phyloP scores from a whole-genome alignment of 2,113 vertebrate species.

The Poeciliopsis turrubarensis region DNA sequence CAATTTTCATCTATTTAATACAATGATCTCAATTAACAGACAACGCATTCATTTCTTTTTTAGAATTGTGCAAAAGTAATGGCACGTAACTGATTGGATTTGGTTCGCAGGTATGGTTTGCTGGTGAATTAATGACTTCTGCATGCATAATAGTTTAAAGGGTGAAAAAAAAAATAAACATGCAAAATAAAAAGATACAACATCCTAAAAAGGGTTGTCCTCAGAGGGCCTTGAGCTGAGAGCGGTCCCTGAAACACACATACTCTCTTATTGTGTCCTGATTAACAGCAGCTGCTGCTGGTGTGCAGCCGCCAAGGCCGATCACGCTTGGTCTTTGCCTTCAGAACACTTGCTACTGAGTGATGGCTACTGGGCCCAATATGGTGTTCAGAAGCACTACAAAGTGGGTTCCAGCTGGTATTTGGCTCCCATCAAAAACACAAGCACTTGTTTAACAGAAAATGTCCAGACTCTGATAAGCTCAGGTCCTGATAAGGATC shows the following conservation, averaged over 20 bases:
- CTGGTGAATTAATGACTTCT: conserved; percentile 12
- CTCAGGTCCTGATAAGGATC: not conserved
- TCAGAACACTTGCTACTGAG: conserved; percentile 49
- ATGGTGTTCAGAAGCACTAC: conserved; percentile 34
- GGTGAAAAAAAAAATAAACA: not conserved
- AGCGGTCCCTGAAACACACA: conserved; percentile 19
- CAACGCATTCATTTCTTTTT: conserved; percentile 42
- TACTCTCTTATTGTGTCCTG: conserved; percentile 56
- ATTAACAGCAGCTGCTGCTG: conserved; percentile 41
- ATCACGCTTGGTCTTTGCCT: conserved; percentile 64
- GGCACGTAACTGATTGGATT: conserved; percentile 22
- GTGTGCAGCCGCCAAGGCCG: conserved; percentile 45
- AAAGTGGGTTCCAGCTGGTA: conserved; percentile 16
- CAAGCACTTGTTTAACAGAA: conserved; percentile 17
- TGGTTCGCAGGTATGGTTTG: conserved; percentile 17
- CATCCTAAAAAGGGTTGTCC: not conserved
- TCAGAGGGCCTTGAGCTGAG: not conserved
- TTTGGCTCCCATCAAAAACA: conserved; percentile 26
- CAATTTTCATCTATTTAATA: conserved; percentile 50
- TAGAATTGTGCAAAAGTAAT: conserved; percentile 21
- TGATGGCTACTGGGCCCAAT: conserved; percentile 40
- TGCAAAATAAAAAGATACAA: conserved; percentile 9
- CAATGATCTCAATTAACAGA: conserved; percentile 43
- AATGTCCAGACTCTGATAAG: conserved; percentile 18
- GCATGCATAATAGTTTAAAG: conserved; percentile 18